Base-by-base conservation (phyloP, 2,888 invertebrate genomes). In the Nasonovia ribisnigri region DNA sequence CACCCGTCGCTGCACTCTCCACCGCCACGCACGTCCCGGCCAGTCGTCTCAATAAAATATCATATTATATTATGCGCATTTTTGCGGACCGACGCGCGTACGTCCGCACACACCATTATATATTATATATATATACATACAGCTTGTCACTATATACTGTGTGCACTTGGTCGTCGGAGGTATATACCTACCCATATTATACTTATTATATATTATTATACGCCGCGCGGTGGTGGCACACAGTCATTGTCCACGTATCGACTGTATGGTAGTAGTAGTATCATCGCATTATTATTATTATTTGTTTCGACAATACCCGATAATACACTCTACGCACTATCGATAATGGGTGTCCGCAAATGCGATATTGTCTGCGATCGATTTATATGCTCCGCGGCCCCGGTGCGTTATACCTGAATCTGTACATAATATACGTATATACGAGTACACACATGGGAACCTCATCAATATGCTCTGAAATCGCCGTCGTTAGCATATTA, bases 401-500 rank as follows among this genome's bases (percentile, higher is more conserved):
- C 86, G 36, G 77, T 77, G 86, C 46, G 3, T 46, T 48, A 26
- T 43, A 84, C 13, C 11, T 29, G 4, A 13, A 24, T 11, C 3
- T 42, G 24, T 4, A 1, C 36, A 36, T 26, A 1, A 54, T 16
- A 26, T 54, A 54, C 36, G 20, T 51, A 88, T 29, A 6, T 24
- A 51, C 26, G 13, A 0, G 20, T 84, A 46, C 29, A 29, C 84
- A 84, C 46, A 84, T 84, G 91, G 84, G 84, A 84, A 91, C 84
- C 91, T 84, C 91, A 54, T 91, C 91, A 84, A 84, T 84, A 84
- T 91, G 91, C n/a, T 84, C 91, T 54, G 84, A 84, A 84, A 54
- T 84, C 42, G 42, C 26, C 29, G 84, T 91, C 54, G 91, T 91
- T 84, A 54, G 42, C 84, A 84, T 91, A 84, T 84, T 48, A 84